Evolutionary conservation across 2,888 invertebrate species (phyloP).

Genomic region (Stenchaetothrips biformis): DNA sequence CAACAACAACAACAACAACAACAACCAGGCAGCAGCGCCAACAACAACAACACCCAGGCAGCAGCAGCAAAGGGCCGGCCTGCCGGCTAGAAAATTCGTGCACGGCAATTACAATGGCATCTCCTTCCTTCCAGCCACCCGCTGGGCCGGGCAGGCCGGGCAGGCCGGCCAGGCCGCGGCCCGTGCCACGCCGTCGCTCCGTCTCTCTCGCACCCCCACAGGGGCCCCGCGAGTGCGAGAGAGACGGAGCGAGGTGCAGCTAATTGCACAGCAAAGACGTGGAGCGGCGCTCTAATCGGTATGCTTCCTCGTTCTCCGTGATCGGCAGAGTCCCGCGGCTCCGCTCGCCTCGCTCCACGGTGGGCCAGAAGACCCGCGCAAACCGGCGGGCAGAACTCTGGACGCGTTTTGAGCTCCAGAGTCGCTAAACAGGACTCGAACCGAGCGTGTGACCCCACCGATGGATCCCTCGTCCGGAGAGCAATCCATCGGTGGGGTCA

Average conservation of each 20-base stretch:
- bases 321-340: conserved; percentile 36
- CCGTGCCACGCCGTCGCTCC: neutral
- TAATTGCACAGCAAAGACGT: too few relatives aligned
- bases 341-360: neutral
- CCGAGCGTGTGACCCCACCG: too few relatives aligned
- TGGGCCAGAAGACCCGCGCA: too few relatives aligned
- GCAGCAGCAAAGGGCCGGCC: neutral
- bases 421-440: too few relatives aligned
- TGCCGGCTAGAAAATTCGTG: neutral
- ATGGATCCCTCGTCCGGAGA: too few relatives aligned
- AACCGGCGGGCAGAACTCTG: too few relatives aligned
- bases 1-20: too few relatives aligned
- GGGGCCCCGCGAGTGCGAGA: neutral
- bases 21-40: too few relatives aligned
- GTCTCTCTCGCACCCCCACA: neutral
- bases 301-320: conserved; percentile 40
- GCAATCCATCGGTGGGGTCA: too few relatives aligned
- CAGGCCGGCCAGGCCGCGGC: neutral
- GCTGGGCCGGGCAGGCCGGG: too few relatives aligned
- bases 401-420: too few relatives aligned
- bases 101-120: conserved; percentile 13
- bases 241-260: neutral
- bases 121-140: neutral
- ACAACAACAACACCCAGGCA: too few relatives aligned
- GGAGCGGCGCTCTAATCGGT: neutral